Percentiles rank a stretch among this genome's conserved stretches.
Evolutionary conservation across 2,797 vertebrate genomes (phyloP).

Genomic region (Melanotaenia maccullochi): DNA sequence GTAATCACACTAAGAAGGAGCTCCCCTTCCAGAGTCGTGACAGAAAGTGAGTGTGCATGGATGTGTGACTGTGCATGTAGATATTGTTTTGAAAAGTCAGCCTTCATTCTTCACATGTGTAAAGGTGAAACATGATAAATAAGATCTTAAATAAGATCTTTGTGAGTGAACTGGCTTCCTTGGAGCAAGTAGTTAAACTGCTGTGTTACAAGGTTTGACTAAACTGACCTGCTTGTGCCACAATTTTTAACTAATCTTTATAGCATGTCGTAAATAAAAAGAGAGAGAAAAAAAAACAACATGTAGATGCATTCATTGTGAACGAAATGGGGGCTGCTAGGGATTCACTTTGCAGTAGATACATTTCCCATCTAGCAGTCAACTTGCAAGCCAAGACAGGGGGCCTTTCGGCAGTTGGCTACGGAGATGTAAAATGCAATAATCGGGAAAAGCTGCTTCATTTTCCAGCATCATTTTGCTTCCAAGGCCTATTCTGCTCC

Average conservation of each 20-base stretch:
- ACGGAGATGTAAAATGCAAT: constrained; percentile 70
- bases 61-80: constrained; percentile 52
- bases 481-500: constrained; percentile 66
- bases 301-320: constrained; percentile 58
- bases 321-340: constrained; percentile 27
- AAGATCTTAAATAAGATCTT: not conserved
- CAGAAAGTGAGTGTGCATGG: constrained; percentile 36
- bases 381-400: constrained; percentile 66
- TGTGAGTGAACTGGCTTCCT: not conserved
- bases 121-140: constrained; percentile 35
- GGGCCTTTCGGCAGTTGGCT: constrained; percentile 69
- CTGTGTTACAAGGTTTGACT: not conserved
- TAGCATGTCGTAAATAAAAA: not conserved
- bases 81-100: constrained; percentile 38
- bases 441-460: constrained; percentile 58
- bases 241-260: not conserved
- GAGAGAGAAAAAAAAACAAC: constrained; percentile 10
- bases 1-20: constrained; percentile 67
- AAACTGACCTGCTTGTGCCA: not conserved
- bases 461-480: constrained; percentile 63
- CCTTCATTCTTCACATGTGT: constrained; percentile 39
- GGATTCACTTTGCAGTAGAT: constrained; percentile 49
- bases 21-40: constrained; percentile 27
- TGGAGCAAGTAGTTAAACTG: constrained; percentile 11
- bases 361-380: constrained; percentile 56